Evolutionary conservation across 2,797 vertebrate genomes (phyloP).

Genomic region (Chloroceryle amazona): DNA sequence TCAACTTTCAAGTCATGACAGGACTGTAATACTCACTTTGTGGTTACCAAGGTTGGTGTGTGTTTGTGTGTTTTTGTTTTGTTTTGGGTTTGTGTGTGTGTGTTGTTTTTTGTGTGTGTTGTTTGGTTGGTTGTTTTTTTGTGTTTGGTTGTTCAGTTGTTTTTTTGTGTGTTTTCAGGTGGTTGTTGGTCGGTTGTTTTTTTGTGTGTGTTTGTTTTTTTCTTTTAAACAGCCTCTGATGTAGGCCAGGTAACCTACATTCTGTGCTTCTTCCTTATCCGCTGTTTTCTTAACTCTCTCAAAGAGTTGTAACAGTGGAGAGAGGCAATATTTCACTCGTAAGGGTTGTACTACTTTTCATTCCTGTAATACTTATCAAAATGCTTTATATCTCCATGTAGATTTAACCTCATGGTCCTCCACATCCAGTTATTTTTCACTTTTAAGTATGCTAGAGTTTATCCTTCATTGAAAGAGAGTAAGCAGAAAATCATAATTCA

Average conservation of each 20-base stretch:
- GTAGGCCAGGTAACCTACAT: background rate
- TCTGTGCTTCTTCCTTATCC: background rate
- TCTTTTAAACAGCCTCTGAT: background rate
- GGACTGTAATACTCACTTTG: background rate
- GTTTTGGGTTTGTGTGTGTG: too few species aligned
- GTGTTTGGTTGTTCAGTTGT: too few species aligned
- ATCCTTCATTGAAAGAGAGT: background rate
- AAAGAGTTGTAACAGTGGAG: background rate
- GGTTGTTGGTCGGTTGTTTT: too few species aligned
- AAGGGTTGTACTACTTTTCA: background rate
- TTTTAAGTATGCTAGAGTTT: background rate
- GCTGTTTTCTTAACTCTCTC: background rate
- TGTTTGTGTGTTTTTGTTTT: too few species aligned
- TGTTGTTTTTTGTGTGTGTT: too few species aligned
- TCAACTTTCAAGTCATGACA: background rate
- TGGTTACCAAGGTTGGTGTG: background rate
- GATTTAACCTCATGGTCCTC: background rate
- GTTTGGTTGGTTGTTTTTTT: too few species aligned
- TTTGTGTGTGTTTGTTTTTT: background rate
- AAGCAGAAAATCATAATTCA: background rate
- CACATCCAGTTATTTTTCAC: conserved; percentile 9
- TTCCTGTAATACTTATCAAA: conserved; percentile 21
- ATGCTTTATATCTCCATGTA: conserved; percentile 26
- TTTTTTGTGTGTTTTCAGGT: too few species aligned
- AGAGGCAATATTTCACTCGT: background rate